A percentile compares a stretch with the other conserved stretches of the same genome.
Conservation (phyloP, 2,888 invertebrate genomes). For the Balanococcus diminutus region DNA sequence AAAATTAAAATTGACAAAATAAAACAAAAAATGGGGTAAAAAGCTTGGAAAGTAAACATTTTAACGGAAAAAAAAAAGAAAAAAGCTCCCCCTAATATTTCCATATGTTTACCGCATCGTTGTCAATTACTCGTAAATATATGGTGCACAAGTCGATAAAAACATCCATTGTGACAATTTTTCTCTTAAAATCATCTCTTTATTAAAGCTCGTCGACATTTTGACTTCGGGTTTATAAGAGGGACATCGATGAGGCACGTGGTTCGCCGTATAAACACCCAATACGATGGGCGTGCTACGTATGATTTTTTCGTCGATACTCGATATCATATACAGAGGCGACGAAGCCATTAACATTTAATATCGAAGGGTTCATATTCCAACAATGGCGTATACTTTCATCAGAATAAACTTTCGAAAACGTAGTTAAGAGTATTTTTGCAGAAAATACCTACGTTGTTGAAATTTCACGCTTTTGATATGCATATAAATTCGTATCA, state of each 20-base stretch:
- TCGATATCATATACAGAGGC: neutral
- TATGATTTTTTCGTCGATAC: neutral
- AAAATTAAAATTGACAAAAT: slow-evolving; percentile 7
- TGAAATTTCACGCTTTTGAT: neutral
- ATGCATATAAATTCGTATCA: neutral
- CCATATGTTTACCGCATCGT: neutral
- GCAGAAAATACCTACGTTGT: neutral
- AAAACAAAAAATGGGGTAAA: slow-evolving; percentile 6
- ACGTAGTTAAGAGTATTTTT: neutral
- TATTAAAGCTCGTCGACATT: slow-evolving; percentile 10
- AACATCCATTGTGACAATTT: slow-evolving; percentile 9
- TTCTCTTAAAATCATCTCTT: neutral
- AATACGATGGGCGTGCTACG: neutral
- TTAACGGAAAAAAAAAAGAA: neutral
- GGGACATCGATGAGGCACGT: neutral
- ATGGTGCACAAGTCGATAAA: neutral
- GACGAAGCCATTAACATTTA: slow-evolving; percentile 33
- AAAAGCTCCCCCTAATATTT: neutral
- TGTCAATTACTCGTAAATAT: slow-evolving; percentile 18
- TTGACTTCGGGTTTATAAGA: neutral
- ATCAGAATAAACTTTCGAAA: neutral
- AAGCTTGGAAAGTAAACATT: neutral
- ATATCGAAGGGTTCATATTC: slow-evolving; percentile 38
- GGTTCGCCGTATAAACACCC: neutral
- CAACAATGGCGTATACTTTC: neutral